phyloP scores from a whole-genome alignment of 2,113 vertebrate genomes.

The Pavo muticus region DNA sequence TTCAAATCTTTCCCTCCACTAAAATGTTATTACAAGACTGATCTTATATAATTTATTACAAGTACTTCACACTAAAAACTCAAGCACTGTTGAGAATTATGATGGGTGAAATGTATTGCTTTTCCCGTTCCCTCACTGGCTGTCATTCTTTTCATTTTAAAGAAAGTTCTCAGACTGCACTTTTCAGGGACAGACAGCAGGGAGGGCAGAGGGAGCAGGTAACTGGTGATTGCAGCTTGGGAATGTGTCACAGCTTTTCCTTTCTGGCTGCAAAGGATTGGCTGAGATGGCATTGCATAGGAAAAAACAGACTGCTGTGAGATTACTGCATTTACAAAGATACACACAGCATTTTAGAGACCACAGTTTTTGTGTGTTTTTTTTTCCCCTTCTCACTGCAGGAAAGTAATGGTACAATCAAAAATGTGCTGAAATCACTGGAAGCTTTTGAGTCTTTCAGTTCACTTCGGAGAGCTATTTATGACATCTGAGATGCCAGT shows the following conservation, averaged over 20 bases:
- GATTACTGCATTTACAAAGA: slow-evolving; percentile 30
- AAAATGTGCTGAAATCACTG: not conserved
- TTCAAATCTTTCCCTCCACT: not conserved
- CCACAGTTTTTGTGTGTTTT: not conserved
- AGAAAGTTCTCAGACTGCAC: not conserved
- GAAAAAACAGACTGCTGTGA: not conserved
- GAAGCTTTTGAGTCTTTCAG: not conserved
- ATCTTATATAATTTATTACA: not conserved
- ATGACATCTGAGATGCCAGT: not conserved
- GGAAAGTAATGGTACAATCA: slow-evolving; percentile 6
- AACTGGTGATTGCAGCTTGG: not conserved
- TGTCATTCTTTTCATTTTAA: not conserved
- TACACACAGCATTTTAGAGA: not conserved
- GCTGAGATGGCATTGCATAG: not conserved
- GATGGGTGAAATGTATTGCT: not conserved
- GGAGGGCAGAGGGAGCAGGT: not conserved
- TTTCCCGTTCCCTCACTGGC: not conserved
- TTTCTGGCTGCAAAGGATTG: not conserved
- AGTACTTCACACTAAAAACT: not conserved
- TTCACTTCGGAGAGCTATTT: not conserved
- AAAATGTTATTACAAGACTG: slow-evolving; percentile 22
- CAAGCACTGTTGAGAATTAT: not conserved
- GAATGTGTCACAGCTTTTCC: not conserved
- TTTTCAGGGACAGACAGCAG: not conserved
- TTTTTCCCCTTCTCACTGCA: not conserved